Conservation (phyloP, 2,113 vertebrate species). For the Balaeniceps rex region DNA sequence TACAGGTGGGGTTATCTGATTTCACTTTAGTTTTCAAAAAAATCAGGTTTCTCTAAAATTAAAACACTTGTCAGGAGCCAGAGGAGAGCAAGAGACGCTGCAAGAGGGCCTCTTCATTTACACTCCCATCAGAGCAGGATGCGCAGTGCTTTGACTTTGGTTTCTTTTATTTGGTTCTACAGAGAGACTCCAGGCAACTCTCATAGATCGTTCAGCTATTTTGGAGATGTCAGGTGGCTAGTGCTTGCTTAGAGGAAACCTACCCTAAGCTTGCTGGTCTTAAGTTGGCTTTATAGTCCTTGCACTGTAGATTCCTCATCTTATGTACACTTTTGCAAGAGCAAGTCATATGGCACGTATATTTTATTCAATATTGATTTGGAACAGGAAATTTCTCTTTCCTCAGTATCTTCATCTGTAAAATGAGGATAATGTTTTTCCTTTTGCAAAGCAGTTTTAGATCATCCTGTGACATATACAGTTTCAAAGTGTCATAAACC, state of each 20-base stretch:
- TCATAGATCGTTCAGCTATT: fast-evolving
- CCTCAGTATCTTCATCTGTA: neutral
- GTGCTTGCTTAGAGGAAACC: neutral
- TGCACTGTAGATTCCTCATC: neutral
- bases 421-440: constrained; percentile 30
- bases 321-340: neutral
- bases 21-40: neutral
- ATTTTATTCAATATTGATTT: constrained; percentile 12
- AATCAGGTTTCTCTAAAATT: neutral
- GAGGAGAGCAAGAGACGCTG: neutral
- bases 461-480: neutral
- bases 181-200: neutral
- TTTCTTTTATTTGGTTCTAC: neutral
- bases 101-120: neutral
- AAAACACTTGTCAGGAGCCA: neutral
- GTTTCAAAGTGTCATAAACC: constrained; percentile 35
- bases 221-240: neutral
- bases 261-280: neutral
- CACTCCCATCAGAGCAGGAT: neutral
- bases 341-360: neutral
- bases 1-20: neutral
- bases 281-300: neutral
- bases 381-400: neutral
- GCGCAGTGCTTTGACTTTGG: neutral
- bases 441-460: constrained; percentile 31